phyloP scores from a whole-genome alignment of 2,113 vertebrate species.

The Antechinus stuartii region DNA sequence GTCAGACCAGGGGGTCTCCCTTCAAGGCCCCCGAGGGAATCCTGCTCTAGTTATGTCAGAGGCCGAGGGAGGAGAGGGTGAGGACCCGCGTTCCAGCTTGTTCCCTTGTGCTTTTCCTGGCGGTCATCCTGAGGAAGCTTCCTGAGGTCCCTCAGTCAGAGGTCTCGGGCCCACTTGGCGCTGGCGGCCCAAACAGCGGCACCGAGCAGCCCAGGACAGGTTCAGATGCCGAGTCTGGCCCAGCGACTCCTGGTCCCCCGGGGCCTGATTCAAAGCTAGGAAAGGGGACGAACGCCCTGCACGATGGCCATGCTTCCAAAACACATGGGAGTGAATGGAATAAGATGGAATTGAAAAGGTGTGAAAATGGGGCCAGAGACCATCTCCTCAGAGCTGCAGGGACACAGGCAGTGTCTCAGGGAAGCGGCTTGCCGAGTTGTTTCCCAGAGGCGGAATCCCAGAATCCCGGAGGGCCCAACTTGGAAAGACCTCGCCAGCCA shows the following conservation, averaged over 20 bases:
- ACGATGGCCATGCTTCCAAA: neutral
- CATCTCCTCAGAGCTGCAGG: neutral
- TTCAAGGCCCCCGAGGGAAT: accelerated
- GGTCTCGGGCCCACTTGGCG: neutral
- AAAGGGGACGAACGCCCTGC: neutral
- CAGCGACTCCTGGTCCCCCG: no score
- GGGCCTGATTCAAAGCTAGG: neutral
- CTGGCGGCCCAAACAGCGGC: neutral
- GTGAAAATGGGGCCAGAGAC: neutral
- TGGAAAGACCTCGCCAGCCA: neutral
- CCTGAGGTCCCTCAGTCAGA: neutral
- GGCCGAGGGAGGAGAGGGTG: neutral
- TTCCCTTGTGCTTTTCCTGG: neutral
- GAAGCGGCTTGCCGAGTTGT: neutral
- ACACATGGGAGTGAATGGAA: neutral
- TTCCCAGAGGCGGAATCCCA: neutral
- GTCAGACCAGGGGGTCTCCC: neutral
- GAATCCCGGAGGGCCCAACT: neutral
- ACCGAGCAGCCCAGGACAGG: neutral
- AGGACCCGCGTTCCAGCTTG: no score
- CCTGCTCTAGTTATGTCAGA: neutral
- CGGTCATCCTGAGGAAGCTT: accelerated
- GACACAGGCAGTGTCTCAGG: neutral
- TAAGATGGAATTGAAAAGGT: neutral
- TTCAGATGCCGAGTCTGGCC: neutral